A percentile compares a stretch with the other conserved stretches of the same genome.
These are phyloP conservation scores for Yponomeuta evonymella DNA, from an alignment of 2,888 invertebrate species.

Conservation along the genomic window DNA sequence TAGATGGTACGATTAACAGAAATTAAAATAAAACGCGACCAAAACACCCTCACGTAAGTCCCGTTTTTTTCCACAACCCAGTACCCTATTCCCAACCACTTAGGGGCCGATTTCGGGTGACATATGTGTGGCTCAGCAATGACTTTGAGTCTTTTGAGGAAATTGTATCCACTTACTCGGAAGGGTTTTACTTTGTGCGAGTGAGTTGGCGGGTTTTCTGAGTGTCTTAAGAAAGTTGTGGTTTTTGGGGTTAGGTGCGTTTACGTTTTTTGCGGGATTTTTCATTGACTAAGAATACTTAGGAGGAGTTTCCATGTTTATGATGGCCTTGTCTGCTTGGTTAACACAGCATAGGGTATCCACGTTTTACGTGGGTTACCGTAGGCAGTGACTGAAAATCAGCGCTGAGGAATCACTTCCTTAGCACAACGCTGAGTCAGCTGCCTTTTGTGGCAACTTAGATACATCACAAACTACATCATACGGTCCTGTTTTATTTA, in stretches of 20 bases:
- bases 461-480: no score
- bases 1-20: background rate
- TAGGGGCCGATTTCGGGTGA: slow-evolving; percentile 52
- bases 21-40: background rate
- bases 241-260: background rate
- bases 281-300: background rate
- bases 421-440: no score
- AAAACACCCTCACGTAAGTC: slow-evolving; percentile 31
- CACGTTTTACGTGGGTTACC: no score
- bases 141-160: slow-evolving; percentile 59
- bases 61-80: slow-evolving; percentile 35
- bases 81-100: slow-evolving; percentile 45
- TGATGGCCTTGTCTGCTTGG: background rate
- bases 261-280: background rate
- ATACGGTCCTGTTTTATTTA: no score
- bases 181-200: slow-evolving; percentile 41
- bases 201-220: slow-evolving; percentile 59
- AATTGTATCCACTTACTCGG: slow-evolving; percentile 62
- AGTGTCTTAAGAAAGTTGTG: background rate
- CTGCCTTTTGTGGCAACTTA: no score
- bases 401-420: no score
- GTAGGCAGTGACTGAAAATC: no score
- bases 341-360: no score
- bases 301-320: background rate
- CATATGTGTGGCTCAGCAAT: slow-evolving; percentile 66